Percentiles rank a stretch among this genome's conserved stretches.
phyloP scores from a whole-genome alignment of 2,888 invertebrate genomes.

The Tineola bisselliella region DNA sequence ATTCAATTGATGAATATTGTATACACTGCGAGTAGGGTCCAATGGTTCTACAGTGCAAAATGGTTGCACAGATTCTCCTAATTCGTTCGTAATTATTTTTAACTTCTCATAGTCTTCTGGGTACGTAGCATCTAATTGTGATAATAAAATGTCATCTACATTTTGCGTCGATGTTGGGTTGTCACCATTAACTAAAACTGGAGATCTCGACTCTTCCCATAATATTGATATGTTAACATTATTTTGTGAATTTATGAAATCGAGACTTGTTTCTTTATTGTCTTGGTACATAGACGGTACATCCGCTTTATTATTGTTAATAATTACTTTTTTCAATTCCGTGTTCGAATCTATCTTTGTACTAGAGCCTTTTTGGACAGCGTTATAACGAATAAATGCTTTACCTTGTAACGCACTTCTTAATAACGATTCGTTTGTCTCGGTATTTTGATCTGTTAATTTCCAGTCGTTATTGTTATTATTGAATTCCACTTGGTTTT shows the following conservation, averaged over 20 bases:
- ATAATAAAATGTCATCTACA: conserved; percentile 76
- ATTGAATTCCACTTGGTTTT: conserved; percentile 65
- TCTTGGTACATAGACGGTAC: conserved; percentile 68
- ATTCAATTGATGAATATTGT: conserved; percentile 63
- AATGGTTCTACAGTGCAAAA: conserved; percentile 70
- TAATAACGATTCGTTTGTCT: conserved; percentile 77
- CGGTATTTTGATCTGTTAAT: conserved; percentile 76
- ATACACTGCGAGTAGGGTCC: conserved; percentile 62
- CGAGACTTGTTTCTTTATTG: conserved; percentile 41
- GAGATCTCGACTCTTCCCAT: conserved; percentile 52
- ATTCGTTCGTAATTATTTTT: conserved; percentile 84
- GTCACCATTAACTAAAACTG: conserved; percentile 54
- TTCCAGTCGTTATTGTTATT: conserved; percentile 88
- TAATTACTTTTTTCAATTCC: conserved; percentile 50
- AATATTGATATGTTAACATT: conserved; percentile 60
- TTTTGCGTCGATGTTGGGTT: conserved; percentile 69
- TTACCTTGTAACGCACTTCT: conserved; percentile 87
- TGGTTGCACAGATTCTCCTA: conserved; percentile 79
- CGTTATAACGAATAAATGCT: conserved; percentile 67
- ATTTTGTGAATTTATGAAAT: conserved; percentile 52
- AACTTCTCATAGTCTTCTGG: conserved; percentile 87
- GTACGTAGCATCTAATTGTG: conserved; percentile 73
- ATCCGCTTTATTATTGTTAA: conserved; percentile 59
- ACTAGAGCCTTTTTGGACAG: conserved; percentile 61
- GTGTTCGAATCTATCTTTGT: conserved; percentile 47